Evolutionary conservation across 2,888 invertebrate genomes (phyloP).

Genomic region (Eristalis arbustorum): DNA sequence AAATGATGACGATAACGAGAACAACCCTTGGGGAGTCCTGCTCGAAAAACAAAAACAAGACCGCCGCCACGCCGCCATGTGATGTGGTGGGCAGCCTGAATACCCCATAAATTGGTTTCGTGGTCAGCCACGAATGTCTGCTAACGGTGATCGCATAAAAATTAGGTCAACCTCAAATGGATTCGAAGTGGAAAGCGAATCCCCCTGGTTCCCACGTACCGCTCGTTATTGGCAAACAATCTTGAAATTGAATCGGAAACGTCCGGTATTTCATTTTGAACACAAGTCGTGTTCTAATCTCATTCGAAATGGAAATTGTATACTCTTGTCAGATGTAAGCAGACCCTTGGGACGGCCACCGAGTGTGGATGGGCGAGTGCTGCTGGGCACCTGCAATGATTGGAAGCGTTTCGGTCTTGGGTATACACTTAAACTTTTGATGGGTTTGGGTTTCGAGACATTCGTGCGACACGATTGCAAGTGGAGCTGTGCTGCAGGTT

Average conservation of each 20-base stretch:
- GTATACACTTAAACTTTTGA: background rate
- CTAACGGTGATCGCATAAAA: background rate
- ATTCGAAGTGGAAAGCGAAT: background rate
- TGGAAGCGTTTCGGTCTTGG: background rate
- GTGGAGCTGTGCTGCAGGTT: background rate
- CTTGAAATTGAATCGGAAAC: background rate
- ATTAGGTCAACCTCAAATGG: background rate
- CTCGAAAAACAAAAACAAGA: background rate
- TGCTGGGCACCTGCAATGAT: background rate
- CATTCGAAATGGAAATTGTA: background rate
- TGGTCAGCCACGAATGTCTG: background rate
- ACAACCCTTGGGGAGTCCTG: background rate
- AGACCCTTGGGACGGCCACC: background rate
- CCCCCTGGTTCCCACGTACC: background rate
- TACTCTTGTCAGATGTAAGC: background rate
- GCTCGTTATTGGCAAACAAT: background rate
- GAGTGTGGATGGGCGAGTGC: background rate
- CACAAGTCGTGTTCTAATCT: background rate
- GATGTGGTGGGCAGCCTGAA: background rate
- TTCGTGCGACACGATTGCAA: background rate
- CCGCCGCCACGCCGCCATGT: background rate
- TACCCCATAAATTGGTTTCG: background rate
- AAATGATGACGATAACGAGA: background rate
- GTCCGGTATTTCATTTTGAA: background rate
- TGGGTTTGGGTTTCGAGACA: background rate